Base-by-base conservation (phyloP, 2,113 vertebrate species). In the Halcyon senegalensis region DNA sequence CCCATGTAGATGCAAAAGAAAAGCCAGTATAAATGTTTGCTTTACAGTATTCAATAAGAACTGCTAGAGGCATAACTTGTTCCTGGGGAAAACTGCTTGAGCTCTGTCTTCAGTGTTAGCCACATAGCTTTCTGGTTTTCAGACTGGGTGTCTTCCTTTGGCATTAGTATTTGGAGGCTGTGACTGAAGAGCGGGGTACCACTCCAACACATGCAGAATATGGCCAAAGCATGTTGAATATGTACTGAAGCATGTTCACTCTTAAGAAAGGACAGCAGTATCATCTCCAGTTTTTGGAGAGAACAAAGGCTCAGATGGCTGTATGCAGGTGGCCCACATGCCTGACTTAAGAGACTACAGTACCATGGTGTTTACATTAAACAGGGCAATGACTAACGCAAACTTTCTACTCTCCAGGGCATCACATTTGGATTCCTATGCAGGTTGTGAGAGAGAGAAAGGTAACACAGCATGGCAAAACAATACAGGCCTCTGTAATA, bases 21-120 rank as follows among this genome's bases (percentile, higher is more conserved):
- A 94, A 94, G 94, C 90, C 92, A 96, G 82, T 75, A 91, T 91
- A 97, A 96, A 96, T 92, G 87, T 97, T 97, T 97, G 55, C 44
- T 81, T 96, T 92, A 48, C 82, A 88, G 50, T 79, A 80, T 91
- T 91, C 70, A 91, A 1, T 60, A 89, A 87, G 83, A 87, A 89
- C 48, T 90, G 64, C 76, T 87, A 85, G 59, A 83, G 84, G 81
- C 80, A 73, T 89, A 84, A 92, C 39, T 90, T 74, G 41, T 89
- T 96, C 68, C 31, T 86, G 41, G 53, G 64, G n/a, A 76, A 94
- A 94, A 64, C 75, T 82, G 41, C 39, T 91, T 76, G 56, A 92
- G 62, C 13, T 79, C 58, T 93, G 41, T 56, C 75, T 89, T 86
- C 70, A 82, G 37, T 44, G 37, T 33, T 67, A 92, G 51, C 59